phyloP scores from a whole-genome alignment of 2,113 vertebrate genomes.

The Amblyornis subalaris region DNA sequence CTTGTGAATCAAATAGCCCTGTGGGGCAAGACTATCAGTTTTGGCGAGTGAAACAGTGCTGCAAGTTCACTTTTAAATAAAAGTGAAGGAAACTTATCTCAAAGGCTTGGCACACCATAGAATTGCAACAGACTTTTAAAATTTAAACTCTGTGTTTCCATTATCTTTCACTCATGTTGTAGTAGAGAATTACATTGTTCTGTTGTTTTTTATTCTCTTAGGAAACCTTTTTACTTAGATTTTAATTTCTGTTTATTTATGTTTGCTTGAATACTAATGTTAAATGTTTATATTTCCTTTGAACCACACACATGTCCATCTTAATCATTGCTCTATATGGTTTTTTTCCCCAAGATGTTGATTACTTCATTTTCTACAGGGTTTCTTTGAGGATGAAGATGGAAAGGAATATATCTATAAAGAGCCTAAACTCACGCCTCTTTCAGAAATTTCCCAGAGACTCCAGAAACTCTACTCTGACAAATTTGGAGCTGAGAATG shows the following conservation, averaged over 20 bases:
- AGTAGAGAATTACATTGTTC: background rate
- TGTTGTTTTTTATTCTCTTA: background rate
- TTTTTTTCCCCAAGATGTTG: background rate
- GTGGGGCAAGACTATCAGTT: background rate
- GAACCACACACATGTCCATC: background rate
- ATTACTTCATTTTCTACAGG: slow-evolving; percentile 69
- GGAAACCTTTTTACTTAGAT: background rate
- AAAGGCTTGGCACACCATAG: slow-evolving; percentile 27
- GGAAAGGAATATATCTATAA: slow-evolving; percentile 99
- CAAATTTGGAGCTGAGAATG: slow-evolving; percentile 97
- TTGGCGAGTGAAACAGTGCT: slow-evolving; percentile 75
- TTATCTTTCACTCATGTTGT: slow-evolving; percentile 30
- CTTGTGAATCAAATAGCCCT: background rate
- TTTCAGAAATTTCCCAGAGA: slow-evolving; percentile 95
- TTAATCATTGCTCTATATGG: background rate
- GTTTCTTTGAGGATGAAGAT: slow-evolving; percentile 96
- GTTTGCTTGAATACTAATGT: slow-evolving; percentile 42
- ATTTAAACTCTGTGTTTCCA: slow-evolving; percentile 37
- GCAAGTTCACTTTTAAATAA: slow-evolving; percentile 37
- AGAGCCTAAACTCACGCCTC: slow-evolving; percentile 94
- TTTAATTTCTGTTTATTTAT: slow-evolving; percentile 22
- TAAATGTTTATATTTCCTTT: slow-evolving; percentile 38
- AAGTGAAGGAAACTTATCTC: slow-evolving; percentile 25
- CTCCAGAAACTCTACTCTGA: slow-evolving; percentile 97
- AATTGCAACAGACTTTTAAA: slow-evolving; percentile 15